Evolutionary conservation across 2,888 invertebrate genomes (phyloP).

Genomic region (Aphidoletes aphidimyza): DNA sequence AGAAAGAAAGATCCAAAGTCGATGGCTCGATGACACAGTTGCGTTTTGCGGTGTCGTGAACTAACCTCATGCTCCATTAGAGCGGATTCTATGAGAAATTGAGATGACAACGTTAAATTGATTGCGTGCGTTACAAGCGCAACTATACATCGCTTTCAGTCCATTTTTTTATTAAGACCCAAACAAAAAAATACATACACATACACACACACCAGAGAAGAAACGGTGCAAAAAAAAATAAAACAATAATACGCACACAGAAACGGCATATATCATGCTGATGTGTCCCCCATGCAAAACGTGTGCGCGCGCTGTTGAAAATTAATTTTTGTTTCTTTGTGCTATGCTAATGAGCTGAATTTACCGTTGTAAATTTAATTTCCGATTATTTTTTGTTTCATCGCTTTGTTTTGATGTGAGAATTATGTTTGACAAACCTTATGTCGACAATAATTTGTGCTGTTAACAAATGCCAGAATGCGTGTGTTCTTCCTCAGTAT

Average conservation of each 20-base stretch:
- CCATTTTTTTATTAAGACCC: slow-evolving; percentile 3
- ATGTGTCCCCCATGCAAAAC: too few relatives aligned
- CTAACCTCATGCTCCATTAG: neutral
- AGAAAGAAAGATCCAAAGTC: neutral
- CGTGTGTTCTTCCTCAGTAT: neutral
- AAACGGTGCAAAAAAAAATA: neutral
- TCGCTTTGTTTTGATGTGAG: neutral
- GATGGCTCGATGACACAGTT: neutral
- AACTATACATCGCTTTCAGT: neutral
- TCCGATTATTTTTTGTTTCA: neutral
- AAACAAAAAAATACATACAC: neutral
- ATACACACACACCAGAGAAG: neutral
- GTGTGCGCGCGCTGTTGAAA: too few relatives aligned
- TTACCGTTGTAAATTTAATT: slow-evolving; percentile 44
- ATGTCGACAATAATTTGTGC: neutral
- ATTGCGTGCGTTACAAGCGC: neutral
- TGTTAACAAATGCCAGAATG: neutral
- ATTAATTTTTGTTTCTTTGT: slow-evolving; percentile 24
- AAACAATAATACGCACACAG: neutral
- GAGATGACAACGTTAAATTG: neutral
- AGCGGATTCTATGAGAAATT: neutral
- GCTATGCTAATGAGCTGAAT: slow-evolving; percentile 35
- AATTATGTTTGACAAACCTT: slow-evolving; percentile 17
- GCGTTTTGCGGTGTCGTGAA: neutral
- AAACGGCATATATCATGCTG: too few relatives aligned